Base-by-base conservation (phyloP, 2,888 invertebrate species). In the Melipona beecheii region DNA sequence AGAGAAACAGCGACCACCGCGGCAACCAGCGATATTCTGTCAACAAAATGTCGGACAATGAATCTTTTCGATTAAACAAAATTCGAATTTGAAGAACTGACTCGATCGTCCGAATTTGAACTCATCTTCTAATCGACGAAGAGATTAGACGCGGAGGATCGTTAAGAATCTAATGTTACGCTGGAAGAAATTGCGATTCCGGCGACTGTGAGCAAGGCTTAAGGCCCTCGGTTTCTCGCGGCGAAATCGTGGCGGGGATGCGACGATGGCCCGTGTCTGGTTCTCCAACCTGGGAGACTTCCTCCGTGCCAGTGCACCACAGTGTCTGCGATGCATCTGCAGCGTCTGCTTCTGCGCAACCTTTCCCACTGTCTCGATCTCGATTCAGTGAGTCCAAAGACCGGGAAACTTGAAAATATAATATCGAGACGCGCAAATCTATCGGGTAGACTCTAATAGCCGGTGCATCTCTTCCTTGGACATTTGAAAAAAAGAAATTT, bases 251-350 rank as follows among this genome's bases (percentile, higher is more conserved):
- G 86, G 86, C 86, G 86, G 86, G 86, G 86, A 86, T 83, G 74
- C 74, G 36, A 66, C 84, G 36, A 49, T 74, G 58, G 81, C 79
- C 70, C 81, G 82, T 85, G 87, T 81, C 87, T 87, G 87, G 87
- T 87, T 86, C 87, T 86, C 78, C 65, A 77, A 77, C 77, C 78
- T 64, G 81, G 75, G 81, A 83, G 79, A 80, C 66, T 66, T 69
- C 82, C 71, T 82, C 65, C 73, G 82, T 50, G 79, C 58, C 90
- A 91, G 91, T 43, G 36, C 36, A 9, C 36, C 9, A 9, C 36
- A 43, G 36, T 91, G 84, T 84, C 85, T 85, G 68, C 85, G 86
- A 87, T 85, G 89, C 87, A 83, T 76, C 87, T 85, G 85, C 82
- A 84, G 77, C 88, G 87, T 78, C 80, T 76, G 87, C 75, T 75